These are phyloP conservation scores for Cantharis rustica DNA, from an alignment of 2,888 invertebrate genomes.

Conservation along the genomic window DNA sequence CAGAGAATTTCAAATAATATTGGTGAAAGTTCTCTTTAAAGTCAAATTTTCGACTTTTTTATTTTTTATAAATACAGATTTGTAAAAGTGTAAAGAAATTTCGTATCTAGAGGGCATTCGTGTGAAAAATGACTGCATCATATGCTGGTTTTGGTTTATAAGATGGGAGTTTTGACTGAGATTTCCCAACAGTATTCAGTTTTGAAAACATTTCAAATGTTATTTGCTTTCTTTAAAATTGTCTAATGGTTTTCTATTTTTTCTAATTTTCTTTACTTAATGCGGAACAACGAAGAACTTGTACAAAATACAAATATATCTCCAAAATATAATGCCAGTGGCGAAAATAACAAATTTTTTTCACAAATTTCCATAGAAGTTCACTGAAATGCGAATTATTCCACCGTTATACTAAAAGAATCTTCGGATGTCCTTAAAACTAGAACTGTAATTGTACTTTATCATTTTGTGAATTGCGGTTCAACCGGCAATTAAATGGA, in stretches of 20 bases:
- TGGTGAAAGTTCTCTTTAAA: slow-evolving; percentile 18
- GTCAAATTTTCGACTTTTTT: slow-evolving; percentile 13
- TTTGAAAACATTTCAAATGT: slow-evolving; percentile 19
- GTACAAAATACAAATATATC: neutral
- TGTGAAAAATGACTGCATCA: slow-evolving; percentile 23
- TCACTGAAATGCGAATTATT: neutral
- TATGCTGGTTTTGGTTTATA: slow-evolving; percentile 22
- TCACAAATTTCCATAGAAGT: neutral
- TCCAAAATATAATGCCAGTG: no score
- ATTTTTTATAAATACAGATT: slow-evolving; percentile 23
- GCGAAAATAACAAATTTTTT: no score
- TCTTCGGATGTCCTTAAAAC: neutral
- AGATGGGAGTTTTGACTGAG: slow-evolving; percentile 25
- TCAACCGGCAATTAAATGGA: neutral
- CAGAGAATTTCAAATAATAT: slow-evolving; percentile 18
- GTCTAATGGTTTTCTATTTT: slow-evolving; percentile 5
- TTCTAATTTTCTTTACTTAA: slow-evolving; percentile 7
- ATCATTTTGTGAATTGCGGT: neutral
- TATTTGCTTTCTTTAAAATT: slow-evolving; percentile 14
- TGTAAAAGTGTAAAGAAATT: slow-evolving; percentile 9
- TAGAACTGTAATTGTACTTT: neutral
- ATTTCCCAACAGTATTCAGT: slow-evolving; percentile 25
- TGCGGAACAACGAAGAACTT: neutral
- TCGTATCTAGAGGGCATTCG: slow-evolving; percentile 14
- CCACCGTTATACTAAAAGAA: neutral